phyloP scores from a whole-genome alignment of 2,113 vertebrate species.

The Sinosuthora webbiana region DNA sequence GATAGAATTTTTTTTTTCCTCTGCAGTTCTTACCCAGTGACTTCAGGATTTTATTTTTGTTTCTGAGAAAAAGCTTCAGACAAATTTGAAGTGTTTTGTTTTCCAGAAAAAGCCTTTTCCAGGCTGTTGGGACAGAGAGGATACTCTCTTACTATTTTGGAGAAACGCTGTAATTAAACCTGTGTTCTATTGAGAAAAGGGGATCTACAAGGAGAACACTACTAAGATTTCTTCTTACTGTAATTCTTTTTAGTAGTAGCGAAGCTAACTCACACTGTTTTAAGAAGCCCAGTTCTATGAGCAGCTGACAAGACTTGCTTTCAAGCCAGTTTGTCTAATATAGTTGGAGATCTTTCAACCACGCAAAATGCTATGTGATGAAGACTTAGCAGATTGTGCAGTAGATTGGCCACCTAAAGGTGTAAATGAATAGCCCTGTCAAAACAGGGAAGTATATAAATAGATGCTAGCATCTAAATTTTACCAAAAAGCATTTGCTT shows the following conservation, averaged over 20 bases:
- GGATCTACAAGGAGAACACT: not conserved
- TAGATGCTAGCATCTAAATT: not conserved
- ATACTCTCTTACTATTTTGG: not conserved
- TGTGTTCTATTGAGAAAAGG: not conserved
- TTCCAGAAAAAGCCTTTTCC: not conserved
- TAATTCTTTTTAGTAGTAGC: not conserved
- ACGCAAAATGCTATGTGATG: not conserved
- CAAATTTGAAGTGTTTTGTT: not conserved
- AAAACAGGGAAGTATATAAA: not conserved
- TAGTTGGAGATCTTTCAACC: not conserved
- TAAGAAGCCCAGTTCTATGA: not conserved
- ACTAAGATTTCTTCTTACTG: not conserved
- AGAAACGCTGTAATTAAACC: not conserved
- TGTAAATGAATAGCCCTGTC: not conserved
- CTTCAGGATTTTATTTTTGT: not conserved
- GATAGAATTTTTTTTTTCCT: not conserved
- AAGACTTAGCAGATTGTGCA: not conserved
- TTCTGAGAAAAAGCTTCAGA: not conserved
- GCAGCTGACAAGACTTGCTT: not conserved
- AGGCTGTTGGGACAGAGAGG: too few relatives aligned
- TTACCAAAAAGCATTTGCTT: not conserved
- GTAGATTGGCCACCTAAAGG: not conserved
- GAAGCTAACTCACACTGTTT: not conserved
- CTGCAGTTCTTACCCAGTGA: not conserved
- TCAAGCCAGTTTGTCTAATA: not conserved